A percentile compares a stretch with the other conserved stretches of the same genome.
These are phyloP conservation scores for Phaedon cochleariae DNA, from an alignment of 2,888 invertebrate genomes.

Conservation along the genomic window DNA sequence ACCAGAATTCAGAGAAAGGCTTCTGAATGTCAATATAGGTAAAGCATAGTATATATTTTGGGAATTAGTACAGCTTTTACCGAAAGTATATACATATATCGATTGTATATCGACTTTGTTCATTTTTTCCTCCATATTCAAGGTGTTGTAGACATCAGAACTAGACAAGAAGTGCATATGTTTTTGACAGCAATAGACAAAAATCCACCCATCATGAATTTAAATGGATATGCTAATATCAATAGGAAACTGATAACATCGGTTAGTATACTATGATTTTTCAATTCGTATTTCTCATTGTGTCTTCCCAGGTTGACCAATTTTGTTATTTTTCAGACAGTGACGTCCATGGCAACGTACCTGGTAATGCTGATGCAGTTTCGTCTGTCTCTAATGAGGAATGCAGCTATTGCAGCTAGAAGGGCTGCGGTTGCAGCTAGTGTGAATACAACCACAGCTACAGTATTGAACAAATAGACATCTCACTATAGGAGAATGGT, in stretches of 20 bases:
- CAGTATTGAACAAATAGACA: too few species aligned
- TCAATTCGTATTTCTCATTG: too few species aligned
- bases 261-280: constrained; percentile 65
- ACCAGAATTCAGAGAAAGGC: constrained; percentile 66
- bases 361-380: constrained; percentile 78
- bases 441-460: constrained; percentile 24
- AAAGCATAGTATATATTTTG: not conserved
- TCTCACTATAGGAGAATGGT: not conserved
- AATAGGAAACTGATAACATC: constrained; percentile 75
- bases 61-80: not conserved
- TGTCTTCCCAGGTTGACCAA: too few species aligned
- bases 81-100: too few species aligned
- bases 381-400: constrained; percentile 70
- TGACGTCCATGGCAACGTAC: constrained; percentile 78
- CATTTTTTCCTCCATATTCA: too few species aligned
- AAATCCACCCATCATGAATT: constrained; percentile 80
- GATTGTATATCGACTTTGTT: too few species aligned
- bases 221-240: constrained; percentile 78
- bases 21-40: constrained; percentile 73
- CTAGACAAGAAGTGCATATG: constrained; percentile 77
- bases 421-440: constrained; percentile 42
- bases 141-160: constrained; percentile 68
- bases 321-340: constrained; percentile 68
- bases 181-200: constrained; percentile 77
- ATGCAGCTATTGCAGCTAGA: constrained; percentile 61